phyloP scores from a whole-genome alignment of 2,888 invertebrate species.

The Mesochorus sp. region DNA sequence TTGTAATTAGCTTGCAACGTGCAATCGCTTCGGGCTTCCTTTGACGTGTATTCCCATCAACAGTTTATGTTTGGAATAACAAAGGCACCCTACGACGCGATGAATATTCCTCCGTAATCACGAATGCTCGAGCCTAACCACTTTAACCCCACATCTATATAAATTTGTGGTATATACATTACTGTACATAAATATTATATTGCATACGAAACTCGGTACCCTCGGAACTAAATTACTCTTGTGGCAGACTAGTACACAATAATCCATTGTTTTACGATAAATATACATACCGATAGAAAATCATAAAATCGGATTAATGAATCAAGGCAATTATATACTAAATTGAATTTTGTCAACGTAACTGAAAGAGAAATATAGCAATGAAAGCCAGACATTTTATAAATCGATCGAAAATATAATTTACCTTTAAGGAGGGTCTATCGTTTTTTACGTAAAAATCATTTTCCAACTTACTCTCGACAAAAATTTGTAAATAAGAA shows the following conservation, averaged over 20 bases:
- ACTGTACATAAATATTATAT: background rate
- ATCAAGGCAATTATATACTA: too few relatives aligned
- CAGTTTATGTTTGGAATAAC: slow-evolving; percentile 20
- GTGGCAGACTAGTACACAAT: background rate
- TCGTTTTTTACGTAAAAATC: too few relatives aligned
- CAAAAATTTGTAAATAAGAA: too few relatives aligned
- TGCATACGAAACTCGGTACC: background rate
- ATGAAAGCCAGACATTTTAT: too few relatives aligned
- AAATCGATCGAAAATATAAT: too few relatives aligned
- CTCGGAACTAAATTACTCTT: background rate
- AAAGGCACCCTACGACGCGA: slow-evolving; percentile 17
- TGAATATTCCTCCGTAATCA: slow-evolving; percentile 30
- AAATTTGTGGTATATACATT: background rate
- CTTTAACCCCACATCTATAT: background rate
- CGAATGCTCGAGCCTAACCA: background rate
- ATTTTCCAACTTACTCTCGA: too few relatives aligned
- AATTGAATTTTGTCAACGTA: too few relatives aligned
- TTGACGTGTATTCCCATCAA: slow-evolving; percentile 25
- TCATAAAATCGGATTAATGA: too few relatives aligned
- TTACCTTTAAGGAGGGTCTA: too few relatives aligned
- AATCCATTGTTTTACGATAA: background rate
- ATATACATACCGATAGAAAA: too few relatives aligned
- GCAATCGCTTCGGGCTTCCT: slow-evolving; percentile 1
- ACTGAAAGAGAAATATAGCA: too few relatives aligned
- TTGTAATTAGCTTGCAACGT: slow-evolving; percentile 1